A percentile compares a stretch with the other conserved stretches of the same genome.
Evolutionary conservation across 2,888 invertebrate species (phyloP).

Genomic region (Agonopterix arenella): DNA sequence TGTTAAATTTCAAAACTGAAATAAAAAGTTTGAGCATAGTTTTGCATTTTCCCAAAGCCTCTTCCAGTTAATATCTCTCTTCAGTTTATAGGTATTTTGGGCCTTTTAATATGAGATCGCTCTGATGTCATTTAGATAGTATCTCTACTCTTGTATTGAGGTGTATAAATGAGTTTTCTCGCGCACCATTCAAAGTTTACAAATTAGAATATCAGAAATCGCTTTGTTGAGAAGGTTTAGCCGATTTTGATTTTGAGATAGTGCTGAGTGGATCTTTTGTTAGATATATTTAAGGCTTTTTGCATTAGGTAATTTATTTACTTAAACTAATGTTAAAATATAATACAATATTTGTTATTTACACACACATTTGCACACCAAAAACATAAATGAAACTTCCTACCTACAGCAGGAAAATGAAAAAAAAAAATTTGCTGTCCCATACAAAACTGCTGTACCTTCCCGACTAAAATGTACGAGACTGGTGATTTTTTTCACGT

Average conservation of each 20-base stretch:
- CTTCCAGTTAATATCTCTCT: constrained; percentile 17
- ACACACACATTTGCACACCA: too few species aligned
- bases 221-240: constrained; percentile 5
- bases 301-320: not conserved
- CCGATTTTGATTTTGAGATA: too few species aligned
- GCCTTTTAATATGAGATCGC: constrained; percentile 60
- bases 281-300: not conserved
- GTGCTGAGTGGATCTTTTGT: not conserved
- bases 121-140: constrained; percentile 59
- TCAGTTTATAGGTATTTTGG: constrained; percentile 43
- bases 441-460: too few species aligned
- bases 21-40: too few species aligned
- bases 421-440: too few species aligned
- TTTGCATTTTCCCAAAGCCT: not conserved
- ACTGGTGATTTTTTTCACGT: too few species aligned
- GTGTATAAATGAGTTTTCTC: constrained; percentile 54
- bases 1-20: too few species aligned
- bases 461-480: too few species aligned
- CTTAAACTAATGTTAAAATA: too few species aligned
- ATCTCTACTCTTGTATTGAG: constrained; percentile 60
- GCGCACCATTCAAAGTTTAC: constrained; percentile 4
- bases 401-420: too few species aligned
- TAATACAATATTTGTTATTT: too few species aligned
- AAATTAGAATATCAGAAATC: constrained; percentile 4
- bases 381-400: too few species aligned